Conservation (phyloP, 2,797 vertebrate species). For the Paguma larvata region DNA sequence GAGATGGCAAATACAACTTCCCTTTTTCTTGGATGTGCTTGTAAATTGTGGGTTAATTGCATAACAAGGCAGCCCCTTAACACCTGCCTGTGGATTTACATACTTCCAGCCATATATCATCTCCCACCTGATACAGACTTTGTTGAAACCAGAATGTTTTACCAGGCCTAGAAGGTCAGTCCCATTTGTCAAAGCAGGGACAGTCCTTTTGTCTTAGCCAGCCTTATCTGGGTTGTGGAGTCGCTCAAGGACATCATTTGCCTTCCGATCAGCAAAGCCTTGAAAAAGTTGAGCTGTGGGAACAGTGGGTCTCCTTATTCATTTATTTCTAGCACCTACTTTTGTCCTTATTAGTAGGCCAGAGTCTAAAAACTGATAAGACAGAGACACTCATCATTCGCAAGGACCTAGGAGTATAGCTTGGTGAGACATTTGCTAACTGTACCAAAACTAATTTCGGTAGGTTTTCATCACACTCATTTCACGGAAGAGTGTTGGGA, state of each 20-base stretch:
- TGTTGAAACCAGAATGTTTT: constrained; percentile 67
- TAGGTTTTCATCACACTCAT: background rate
- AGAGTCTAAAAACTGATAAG: constrained; percentile 14
- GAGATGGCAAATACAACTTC: constrained; percentile 62
- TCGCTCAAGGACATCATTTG: constrained; percentile 78
- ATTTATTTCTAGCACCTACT: constrained; percentile 68
- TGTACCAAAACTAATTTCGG: background rate
- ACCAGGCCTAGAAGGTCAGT: constrained; percentile 81
- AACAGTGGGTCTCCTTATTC: constrained; percentile 56
- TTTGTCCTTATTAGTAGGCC: constrained; percentile 64
- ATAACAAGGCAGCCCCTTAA: constrained; percentile 71
- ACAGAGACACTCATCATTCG: constrained; percentile 20
- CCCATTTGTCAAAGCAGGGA: constrained; percentile 85
- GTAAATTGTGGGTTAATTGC: constrained; percentile 77
- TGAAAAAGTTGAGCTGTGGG: constrained; percentile 65
- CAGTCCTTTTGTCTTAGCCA: constrained; percentile 81
- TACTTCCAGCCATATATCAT: constrained; percentile 74
- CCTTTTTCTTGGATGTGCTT: constrained; percentile 56
- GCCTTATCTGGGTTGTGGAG: constrained; percentile 78
- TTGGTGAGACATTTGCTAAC: background rate
- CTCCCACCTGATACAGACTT: constrained; percentile 65
- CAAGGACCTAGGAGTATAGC: background rate
- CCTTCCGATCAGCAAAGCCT: constrained; percentile 70
- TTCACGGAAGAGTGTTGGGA: background rate
- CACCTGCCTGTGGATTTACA: constrained; percentile 73